Base-by-base conservation (phyloP, 92 coral and sea anemone genomes). In the Epizoanthus ramosus region DNA sequence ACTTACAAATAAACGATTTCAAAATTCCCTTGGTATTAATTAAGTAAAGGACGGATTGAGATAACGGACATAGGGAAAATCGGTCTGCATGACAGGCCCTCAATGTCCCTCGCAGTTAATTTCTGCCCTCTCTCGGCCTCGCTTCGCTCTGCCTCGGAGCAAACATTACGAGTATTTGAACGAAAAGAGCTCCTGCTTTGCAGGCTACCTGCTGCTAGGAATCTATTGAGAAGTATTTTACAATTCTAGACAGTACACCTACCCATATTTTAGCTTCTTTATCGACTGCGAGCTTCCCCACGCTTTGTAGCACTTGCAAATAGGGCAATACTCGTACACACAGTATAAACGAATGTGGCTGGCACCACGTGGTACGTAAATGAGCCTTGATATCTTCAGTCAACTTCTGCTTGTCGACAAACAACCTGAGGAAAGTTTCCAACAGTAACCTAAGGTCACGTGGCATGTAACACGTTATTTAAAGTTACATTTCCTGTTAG, bases 191-290 rank as follows among this genome's bases (percentile, higher is more conserved):
- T 28, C 31, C 31, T 28, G 31, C 2, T 28, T 28, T 28, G 31
- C 66, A 60, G 31, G 7, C 31, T 8, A 19, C 4, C 28, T 33
- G 35, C 17, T 24, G 31, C 39, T 35, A 19, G 2, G 6, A 50
- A 54, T 3, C n/a, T 47, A 73, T 5, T 21, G 19, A 73, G 24
- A 73, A 5, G 16, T 17, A 3, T 33, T n/a, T 69, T 6, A 52
- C 13, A 2, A 12, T 18, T 6, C 19, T 19, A 69, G 4, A n/a
- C 12, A 3, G n/a, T 18, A n/a, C 19, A 86, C 90, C 69, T 63
- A 95, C 98, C 98, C 95, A 93, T 66, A 95, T 86, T 75, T 84
- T 91, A 3, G 87, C 90, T 13, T 23, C n/a, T 57, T 87, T 53
- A 5, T 69, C 33, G 12, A 63, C 61, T 31, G 84, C 92, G 25